Conservation (phyloP, 2,797 vertebrate species). For the Anguilla anguilla region DNA sequence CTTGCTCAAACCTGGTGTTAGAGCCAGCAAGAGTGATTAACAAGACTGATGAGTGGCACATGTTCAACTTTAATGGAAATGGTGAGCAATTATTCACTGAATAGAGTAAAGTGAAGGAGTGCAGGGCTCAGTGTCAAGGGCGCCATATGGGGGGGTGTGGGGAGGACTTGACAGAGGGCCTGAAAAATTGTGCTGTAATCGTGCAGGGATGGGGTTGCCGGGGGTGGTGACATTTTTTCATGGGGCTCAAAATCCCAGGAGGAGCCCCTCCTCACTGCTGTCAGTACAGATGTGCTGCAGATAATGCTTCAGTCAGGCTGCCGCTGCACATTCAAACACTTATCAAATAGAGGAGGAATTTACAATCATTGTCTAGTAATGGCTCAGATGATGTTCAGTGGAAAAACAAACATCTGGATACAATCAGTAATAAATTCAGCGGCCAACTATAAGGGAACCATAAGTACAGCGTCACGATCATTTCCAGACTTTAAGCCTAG, state of each 20-base stretch:
- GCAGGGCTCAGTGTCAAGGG: background rate
- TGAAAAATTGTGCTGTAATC: too few relatives aligned
- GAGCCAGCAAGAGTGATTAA: constrained; percentile 3
- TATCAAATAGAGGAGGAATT: background rate
- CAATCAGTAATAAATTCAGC: background rate
- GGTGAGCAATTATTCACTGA: background rate
- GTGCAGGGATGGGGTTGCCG: background rate
- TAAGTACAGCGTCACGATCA: background rate
- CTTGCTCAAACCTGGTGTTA: constrained; percentile 89
- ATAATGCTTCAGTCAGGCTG: background rate
- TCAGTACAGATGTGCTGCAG: background rate
- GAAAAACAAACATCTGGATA: background rate
- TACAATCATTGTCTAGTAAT: constrained; percentile 5
- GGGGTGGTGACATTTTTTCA: background rate
- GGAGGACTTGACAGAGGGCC: too few relatives aligned
- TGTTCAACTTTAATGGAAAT: background rate
- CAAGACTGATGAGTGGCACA: background rate
- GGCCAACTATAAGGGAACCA: background rate
- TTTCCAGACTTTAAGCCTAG: background rate
- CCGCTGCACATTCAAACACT: background rate
- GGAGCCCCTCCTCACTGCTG: background rate
- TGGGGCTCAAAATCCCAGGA: background rate
- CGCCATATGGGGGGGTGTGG: too few relatives aligned
- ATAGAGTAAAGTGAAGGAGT: background rate
- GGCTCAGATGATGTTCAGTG: background rate